Conservation (phyloP, 2,797 vertebrate genomes). For the Peromyscus attwateri region DNA sequence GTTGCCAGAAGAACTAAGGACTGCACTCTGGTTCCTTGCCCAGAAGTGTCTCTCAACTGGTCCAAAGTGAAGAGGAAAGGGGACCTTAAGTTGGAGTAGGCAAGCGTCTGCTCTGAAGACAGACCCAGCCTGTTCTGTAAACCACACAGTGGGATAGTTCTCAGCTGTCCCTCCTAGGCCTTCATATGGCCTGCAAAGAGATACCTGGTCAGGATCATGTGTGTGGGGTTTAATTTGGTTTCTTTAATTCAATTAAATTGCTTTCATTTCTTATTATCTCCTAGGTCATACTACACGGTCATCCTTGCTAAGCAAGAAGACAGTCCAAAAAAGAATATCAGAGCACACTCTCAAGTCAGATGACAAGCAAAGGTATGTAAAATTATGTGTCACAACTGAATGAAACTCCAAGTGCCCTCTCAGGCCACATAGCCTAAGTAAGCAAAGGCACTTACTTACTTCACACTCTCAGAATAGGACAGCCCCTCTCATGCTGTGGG, state of each 20-base stretch:
- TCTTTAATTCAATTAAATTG: neutral
- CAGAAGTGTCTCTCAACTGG: constrained; percentile 7
- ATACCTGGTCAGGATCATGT: neutral
- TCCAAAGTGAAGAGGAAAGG: neutral
- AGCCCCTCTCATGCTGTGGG: neutral
- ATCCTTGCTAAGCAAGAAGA: constrained; percentile 4
- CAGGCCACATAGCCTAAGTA: neutral
- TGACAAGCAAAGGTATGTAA: constrained; percentile 17
- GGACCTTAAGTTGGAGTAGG: neutral
- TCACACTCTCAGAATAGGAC: neutral
- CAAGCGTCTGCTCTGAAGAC: neutral
- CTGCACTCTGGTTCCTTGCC: neutral
- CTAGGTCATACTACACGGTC: constrained; percentile 20
- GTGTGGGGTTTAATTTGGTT: neutral
- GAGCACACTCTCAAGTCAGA: constrained; percentile 27
- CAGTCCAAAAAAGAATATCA: neutral
- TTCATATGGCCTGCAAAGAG: neutral
- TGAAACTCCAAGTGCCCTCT: constrained; percentile 29
- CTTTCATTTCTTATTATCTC: constrained; percentile 51
- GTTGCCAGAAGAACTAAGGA: constrained; percentile 15
- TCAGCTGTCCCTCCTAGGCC: neutral
- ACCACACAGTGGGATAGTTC: neutral
- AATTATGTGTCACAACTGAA: neutral
- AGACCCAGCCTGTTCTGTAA: neutral
- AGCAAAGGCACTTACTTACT: neutral